Conservation (phyloP, 92 coral and sea anemone genomes). For the Bergia puertoricense region DNA sequence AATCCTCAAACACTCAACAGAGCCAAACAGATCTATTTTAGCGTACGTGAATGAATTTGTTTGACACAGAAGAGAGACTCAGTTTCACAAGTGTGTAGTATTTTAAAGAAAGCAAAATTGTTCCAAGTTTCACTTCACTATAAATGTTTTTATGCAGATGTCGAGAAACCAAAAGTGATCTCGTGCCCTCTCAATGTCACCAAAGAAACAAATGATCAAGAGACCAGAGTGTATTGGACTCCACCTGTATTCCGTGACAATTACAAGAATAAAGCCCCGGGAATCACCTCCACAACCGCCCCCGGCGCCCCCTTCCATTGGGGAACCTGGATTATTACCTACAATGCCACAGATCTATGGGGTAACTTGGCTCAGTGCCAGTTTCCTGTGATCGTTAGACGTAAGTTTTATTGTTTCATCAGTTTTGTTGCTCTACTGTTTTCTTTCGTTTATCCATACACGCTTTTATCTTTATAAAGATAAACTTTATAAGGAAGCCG, state of each 20-base stretch:
- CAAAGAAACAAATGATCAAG: slow-evolving; percentile 33
- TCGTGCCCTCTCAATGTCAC: slow-evolving; percentile 64
- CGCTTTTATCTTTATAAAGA: too few relatives aligned
- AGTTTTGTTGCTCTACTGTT: too few relatives aligned
- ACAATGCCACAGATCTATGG: slow-evolving; percentile 61
- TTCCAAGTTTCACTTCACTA: too few relatives aligned
- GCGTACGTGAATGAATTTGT: too few relatives aligned
- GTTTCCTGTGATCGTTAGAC: slow-evolving; percentile 62
- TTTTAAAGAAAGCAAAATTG: too few relatives aligned
- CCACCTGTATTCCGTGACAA: slow-evolving; percentile 72
- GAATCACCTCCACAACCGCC: slow-evolving; percentile 37
- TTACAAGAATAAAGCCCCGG: slow-evolving; percentile 53
- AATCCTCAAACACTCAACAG: too few relatives aligned
- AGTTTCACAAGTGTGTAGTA: too few relatives aligned
- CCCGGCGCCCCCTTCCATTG: slow-evolving; percentile 61
- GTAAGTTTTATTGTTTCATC: slow-evolving; percentile 33
- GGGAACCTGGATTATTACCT: slow-evolving; percentile 52
- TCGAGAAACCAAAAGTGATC: slow-evolving; percentile 74
- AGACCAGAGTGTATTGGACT: slow-evolving; percentile 58
- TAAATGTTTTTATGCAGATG: slow-evolving; percentile 45
- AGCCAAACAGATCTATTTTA: too few relatives aligned
- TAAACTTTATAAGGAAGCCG: too few relatives aligned
- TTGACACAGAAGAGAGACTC: too few relatives aligned
- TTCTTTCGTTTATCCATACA: too few relatives aligned
- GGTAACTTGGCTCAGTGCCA: slow-evolving; percentile 74